Base-by-base conservation (phyloP, 2,888 invertebrate species). In the Acrobasis suavella region DNA sequence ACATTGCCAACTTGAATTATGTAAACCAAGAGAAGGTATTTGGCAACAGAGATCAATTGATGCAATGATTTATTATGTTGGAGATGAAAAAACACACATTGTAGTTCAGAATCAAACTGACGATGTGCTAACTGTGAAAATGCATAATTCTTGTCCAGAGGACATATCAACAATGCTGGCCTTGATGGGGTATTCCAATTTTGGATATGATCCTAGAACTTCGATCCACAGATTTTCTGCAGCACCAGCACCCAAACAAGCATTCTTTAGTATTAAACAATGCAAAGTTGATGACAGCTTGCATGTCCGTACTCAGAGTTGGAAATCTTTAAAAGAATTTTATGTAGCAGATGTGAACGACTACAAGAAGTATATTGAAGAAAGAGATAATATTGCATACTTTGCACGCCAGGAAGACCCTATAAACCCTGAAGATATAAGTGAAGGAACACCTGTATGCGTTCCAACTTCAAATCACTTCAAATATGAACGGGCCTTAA, bases 91-190 rank as follows among this genome's bases (percentile, higher is more conserved):
- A 61, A 69, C 73, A 9, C 72, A 68, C 55, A 69, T 80, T 63
- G 51, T 68, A 22, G 62, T 78, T 5, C 66, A 65, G 65, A 72
- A 64, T 6, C 72, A 68, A 49, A 67, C 50, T 0, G 32, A 59
- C 5, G 68, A 71, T 14, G 64, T 67, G 16, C 62, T 74, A 10
- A 50, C 72, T 7, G 77, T 80, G 1, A 69, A 73, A 46, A 59
- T 78, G 17, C 50, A 67, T 22, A 78, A 77, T 61, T 65, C 74
- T 1, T 70, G 74, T 8, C 74, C 77, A 8, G 72, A 78, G 58
- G 77, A 78, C 56, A 75, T 81, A 32, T 70, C 76, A 2, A 77
- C 76, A 9, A 64, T 77, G 71, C 50, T 81, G 9, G 75, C 75
- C 0, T 60, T 72, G 14, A 65, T 70, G 7, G 73, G 68, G 1